Evolutionary conservation across 2,888 invertebrate species (phyloP).

Genomic region (Tinea semifulvella): DNA sequence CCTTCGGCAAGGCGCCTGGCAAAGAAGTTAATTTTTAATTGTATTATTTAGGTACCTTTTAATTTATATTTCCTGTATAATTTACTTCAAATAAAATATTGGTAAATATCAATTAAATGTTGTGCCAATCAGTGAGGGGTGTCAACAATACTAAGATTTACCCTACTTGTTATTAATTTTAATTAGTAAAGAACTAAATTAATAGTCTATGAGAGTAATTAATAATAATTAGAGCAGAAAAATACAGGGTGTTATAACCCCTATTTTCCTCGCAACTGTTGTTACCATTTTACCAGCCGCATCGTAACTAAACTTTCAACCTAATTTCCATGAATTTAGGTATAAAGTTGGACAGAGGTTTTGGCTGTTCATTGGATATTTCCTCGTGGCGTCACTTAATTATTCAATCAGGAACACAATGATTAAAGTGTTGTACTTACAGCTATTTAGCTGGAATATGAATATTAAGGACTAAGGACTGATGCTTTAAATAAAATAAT

Average conservation of each 20-base stretch:
- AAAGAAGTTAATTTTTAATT: no score
- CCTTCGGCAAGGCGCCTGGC: no score
- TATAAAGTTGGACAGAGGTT: no score
- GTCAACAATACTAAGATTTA: no score
- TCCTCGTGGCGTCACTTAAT: constrained; percentile 8
- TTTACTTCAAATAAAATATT: no score
- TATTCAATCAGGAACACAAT: constrained; percentile 5
- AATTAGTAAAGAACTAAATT: neutral
- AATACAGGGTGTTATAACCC: neutral
- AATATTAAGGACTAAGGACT: no score
- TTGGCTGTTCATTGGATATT: neutral
- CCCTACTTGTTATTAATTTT: neutral
- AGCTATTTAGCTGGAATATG: no score
- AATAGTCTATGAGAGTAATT: neutral
- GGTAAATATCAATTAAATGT: no score
- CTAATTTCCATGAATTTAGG: no score
- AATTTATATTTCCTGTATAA: no score
- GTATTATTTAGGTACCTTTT: no score
- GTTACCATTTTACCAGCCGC: neutral
- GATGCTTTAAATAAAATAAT: neutral
- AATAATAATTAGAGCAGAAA: neutral
- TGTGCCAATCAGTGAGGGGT: no score
- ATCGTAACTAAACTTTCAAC: neutral
- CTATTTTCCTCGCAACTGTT: neutral
- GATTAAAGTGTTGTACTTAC: neutral